Evolutionary conservation across 2,113 vertebrate species (phyloP).

Genomic region (Scomber colias): DNA sequence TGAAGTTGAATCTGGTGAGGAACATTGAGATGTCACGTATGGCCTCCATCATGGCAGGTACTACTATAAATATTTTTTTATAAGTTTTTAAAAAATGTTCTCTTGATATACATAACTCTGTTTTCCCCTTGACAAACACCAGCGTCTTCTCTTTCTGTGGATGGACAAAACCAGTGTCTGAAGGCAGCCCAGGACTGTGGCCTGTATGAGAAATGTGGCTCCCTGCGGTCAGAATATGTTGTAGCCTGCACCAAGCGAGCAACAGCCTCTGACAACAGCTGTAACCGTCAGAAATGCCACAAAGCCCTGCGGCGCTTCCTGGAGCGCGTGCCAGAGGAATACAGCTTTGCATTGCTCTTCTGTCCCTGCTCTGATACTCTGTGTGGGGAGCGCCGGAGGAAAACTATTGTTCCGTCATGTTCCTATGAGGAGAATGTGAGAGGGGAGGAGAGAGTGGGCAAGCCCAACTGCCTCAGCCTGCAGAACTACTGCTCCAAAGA

Average conservation of each 20-base stretch:
- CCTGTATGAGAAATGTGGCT: slow-evolving; percentile 91
- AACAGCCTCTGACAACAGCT: slow-evolving; percentile 79
- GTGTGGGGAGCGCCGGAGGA: slow-evolving; percentile 93
- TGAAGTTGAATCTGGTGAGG: slow-evolving; percentile 85
- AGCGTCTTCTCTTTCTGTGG: slow-evolving; percentile 77
- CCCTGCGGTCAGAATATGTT: slow-evolving; percentile 91
- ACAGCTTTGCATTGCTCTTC: slow-evolving; percentile 92
- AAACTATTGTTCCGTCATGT: slow-evolving; percentile 95
- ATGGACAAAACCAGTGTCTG: slow-evolving; percentile 92
- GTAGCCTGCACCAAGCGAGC: slow-evolving; percentile 88
- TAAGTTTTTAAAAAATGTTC: too few species aligned
- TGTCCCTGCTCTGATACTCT: slow-evolving; percentile 91
- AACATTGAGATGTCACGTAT: slow-evolving; percentile 88
- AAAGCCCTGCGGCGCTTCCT: slow-evolving; percentile 91
- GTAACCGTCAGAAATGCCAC: slow-evolving; percentile 92
- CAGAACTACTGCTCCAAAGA: slow-evolving; percentile 89
- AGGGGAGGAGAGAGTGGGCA: slow-evolving; percentile 82
- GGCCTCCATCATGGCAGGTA: slow-evolving; percentile 89
- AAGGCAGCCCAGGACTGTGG: slow-evolving; percentile 92
- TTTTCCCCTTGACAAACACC: neutral
- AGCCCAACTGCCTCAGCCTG: slow-evolving; percentile 92
- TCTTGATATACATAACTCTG: neutral
- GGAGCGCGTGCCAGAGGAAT: slow-evolving; percentile 91
- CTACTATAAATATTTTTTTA: neutral
- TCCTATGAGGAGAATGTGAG: slow-evolving; percentile 85